Evolutionary conservation across 2,888 invertebrate genomes (phyloP).

Genomic region (Melinaea marsaeus): DNA sequence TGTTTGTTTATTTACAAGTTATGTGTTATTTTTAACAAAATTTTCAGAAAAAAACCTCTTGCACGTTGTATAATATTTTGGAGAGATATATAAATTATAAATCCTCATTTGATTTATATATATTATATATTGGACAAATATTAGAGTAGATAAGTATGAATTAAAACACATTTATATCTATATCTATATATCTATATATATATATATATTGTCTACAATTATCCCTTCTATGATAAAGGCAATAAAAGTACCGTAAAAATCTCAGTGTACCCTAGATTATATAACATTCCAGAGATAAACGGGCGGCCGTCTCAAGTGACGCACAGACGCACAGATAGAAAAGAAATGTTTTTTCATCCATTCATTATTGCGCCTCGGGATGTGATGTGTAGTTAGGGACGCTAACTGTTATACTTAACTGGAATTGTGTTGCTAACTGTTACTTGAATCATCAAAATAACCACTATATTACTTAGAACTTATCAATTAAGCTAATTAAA

Average conservation of each 20-base stretch:
- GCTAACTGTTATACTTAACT: constrained; percentile 28
- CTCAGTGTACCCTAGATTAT: constrained; percentile 38
- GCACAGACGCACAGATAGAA: constrained; percentile 35
- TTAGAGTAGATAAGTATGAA: too few relatives aligned
- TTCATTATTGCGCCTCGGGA: constrained; percentile 34
- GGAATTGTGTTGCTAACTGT: constrained; percentile 27
- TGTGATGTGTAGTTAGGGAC: constrained; percentile 34
- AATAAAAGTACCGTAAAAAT: constrained; percentile 46
- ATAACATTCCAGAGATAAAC: constrained; percentile 46
- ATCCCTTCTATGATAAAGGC: constrained; percentile 13
- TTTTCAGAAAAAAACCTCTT: not conserved
- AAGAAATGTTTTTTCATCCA: constrained; percentile 39
- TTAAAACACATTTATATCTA: too few relatives aligned
- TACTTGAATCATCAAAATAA: constrained; percentile 22
- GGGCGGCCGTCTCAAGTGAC: constrained; percentile 35
- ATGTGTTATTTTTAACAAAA: not conserved
- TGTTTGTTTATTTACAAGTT: constrained; percentile 10
- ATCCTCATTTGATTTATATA: too few relatives aligned
- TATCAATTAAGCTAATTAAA: not conserved
- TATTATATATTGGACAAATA: too few relatives aligned
- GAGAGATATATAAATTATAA: too few relatives aligned
- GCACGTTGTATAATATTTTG: too few relatives aligned
- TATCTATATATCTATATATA: not conserved
- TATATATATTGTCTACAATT: constrained; percentile 1
- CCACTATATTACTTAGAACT: not conserved